Base-by-base conservation (phyloP, 2,888 invertebrate genomes). In the Vanessa cardui region DNA sequence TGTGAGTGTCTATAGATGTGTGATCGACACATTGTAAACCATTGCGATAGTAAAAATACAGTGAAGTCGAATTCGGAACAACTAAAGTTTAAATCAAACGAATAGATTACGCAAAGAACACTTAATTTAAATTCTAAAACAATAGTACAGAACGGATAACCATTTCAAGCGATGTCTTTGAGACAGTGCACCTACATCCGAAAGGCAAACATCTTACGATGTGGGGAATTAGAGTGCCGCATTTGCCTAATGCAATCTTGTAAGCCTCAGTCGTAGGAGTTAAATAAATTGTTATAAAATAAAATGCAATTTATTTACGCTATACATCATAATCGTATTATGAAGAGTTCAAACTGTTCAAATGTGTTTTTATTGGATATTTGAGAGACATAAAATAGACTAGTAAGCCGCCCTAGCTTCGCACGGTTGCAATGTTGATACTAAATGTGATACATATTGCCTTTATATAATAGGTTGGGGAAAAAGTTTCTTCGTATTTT, bases 211-310 rank as follows among this genome's bases (percentile, higher is more conserved):
- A 67, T 67, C 67, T 67, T 64, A 64, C 46, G 60, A 64, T 62
- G 66, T 59, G 58, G 59, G 61, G 71, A 70, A 72, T 70, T 71
- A 71, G 68, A 72, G 65, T 65, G 71, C 54, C 64, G 73, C 64
- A 67, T 73, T 74, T 72, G 71, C 71, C 72, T 74, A 73, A 74
- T 73, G 73, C 71, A 67, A 66, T 71, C 66, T 68, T 58, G 62
- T 60, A 70, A 70, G 69, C 71, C 58, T 66, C 63, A 39, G 68
- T 58, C 61, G 69, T 46, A 21, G 47, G 58, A 64, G 58, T 31
- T 49, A 71, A 67, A 67, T 67, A 67, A 67, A 67, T 67, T 67
- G 66, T 62, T 50, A 58, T 67, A 67, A 62, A 67, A 67, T 67
- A 58, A 62, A 59, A 45, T 60, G 59, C 65, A 26, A 52, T 59